These are phyloP conservation scores for Bilobella aurantiaca DNA, from an alignment of 1,140 invertebrate species.

Conservation along the genomic window DNA sequence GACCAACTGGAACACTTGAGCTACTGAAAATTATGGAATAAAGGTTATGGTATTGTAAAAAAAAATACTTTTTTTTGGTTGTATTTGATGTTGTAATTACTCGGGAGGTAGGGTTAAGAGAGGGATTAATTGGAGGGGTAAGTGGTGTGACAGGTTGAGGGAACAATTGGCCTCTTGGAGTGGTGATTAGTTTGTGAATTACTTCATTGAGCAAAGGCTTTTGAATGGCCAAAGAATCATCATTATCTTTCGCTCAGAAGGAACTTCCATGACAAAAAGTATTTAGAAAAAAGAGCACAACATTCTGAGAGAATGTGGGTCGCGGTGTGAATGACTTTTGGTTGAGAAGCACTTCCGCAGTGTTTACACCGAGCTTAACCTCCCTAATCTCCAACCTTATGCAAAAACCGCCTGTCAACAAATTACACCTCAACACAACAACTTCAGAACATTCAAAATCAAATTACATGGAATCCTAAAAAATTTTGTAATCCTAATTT, in stretches of 20 bases:
- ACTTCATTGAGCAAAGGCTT: not conserved
- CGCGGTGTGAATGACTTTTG: conserved; percentile 34
- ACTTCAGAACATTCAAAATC: too few relatives aligned
- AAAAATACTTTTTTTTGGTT: too few relatives aligned
- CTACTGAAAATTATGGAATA: too few relatives aligned
- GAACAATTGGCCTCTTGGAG: not conserved
- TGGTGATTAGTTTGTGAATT: conserved; percentile 6
- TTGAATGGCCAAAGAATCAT: not conserved
- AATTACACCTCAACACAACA: too few relatives aligned
- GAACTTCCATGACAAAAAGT: too few relatives aligned
- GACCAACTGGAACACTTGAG: too few relatives aligned
- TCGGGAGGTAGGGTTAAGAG: not conserved
- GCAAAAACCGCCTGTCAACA: too few relatives aligned
- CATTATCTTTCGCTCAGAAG: too few relatives aligned
- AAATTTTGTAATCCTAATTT: too few relatives aligned
- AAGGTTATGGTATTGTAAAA: too few relatives aligned
- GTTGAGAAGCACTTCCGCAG: conserved; percentile 32
- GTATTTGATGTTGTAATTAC: not conserved
- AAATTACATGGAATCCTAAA: too few relatives aligned
- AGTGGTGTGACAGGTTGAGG: not conserved
- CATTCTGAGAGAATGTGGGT: conserved; percentile 28
- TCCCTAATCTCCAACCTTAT: not conserved
- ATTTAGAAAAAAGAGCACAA: too few relatives aligned
- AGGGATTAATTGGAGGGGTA: not conserved
- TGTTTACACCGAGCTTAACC: not conserved